phyloP scores from a whole-genome alignment of 2,113 vertebrate species.

The Microtus oregoni region DNA sequence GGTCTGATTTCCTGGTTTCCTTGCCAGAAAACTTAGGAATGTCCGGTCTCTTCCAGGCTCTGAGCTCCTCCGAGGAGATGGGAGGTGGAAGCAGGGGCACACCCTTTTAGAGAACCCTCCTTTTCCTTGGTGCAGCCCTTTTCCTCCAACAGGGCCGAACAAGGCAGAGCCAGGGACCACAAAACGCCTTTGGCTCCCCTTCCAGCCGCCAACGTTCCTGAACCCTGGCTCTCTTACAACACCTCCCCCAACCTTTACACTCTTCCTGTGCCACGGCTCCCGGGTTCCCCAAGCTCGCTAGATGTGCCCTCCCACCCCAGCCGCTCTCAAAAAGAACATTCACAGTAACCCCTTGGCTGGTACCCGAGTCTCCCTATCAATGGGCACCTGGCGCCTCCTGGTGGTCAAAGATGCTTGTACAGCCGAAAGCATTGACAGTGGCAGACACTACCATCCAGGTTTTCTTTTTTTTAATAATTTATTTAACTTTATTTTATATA shows the following conservation, averaged over 20 bases:
- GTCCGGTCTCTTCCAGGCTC: slow-evolving; percentile 49
- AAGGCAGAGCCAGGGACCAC: not conserved
- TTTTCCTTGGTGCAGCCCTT: slow-evolving; percentile 10
- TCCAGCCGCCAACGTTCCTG: not conserved
- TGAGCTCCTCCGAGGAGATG: not conserved
- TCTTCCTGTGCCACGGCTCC: not conserved
- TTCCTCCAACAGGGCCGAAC: not conserved
- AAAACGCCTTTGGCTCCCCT: not conserved
- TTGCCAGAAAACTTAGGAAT: slow-evolving; percentile 70
- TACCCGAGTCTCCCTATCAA: not conserved
- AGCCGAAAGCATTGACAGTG: not conserved
- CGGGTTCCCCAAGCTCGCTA: not conserved
- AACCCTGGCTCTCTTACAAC: not conserved
- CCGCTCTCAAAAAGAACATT: not conserved
- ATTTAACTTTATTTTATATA: too few species aligned
- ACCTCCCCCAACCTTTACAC: not conserved
- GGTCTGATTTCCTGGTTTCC: slow-evolving; percentile 65
- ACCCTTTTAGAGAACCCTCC: not conserved
- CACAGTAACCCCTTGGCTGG: not conserved
- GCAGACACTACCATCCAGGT: not conserved
- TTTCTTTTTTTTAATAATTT: not conserved
- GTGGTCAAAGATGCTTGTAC: not conserved
- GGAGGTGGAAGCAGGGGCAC: not conserved
- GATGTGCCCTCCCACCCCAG: not conserved
- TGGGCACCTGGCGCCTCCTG: slow-evolving; percentile 54